Evolutionary conservation across 2,113 vertebrate species (phyloP).

Genomic region (Melanostigma gelatinosum): DNA sequence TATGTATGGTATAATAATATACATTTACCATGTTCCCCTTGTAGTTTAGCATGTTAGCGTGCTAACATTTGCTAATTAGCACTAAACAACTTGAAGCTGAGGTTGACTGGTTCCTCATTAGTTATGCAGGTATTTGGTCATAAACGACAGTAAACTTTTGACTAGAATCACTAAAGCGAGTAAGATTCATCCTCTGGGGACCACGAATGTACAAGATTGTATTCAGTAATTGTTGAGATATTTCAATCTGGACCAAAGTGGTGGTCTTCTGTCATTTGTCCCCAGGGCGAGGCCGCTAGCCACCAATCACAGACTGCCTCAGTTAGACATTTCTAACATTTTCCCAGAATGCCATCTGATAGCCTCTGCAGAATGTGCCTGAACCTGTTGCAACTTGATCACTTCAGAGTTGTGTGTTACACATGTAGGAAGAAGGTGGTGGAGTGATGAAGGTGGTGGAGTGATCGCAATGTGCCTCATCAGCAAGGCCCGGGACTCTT

Average conservation of each 20-base stretch:
- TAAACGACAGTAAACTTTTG: neutral
- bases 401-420: neutral
- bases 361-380: neutral
- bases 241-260: neutral
- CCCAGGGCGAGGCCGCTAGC: neutral
- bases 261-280: neutral
- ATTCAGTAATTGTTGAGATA: neutral
- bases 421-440: neutral
- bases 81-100: neutral
- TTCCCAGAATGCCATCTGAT: neutral
- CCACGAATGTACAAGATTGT: too few species aligned
- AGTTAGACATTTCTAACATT: neutral
- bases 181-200: neutral
- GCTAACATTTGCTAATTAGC: neutral
- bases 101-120: neutral
- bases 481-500: neutral
- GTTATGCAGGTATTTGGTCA: neutral
- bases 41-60: too few species aligned
- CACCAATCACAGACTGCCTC: neutral
- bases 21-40: too few species aligned
- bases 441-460: neutral
- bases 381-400: neutral
- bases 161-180: too few species aligned
- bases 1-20: neutral
- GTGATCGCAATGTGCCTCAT: neutral